These are phyloP conservation scores for Drosophila sechellia DNA, from an alignment of 1,140 invertebrate genomes.

Conservation along the genomic window DNA sequence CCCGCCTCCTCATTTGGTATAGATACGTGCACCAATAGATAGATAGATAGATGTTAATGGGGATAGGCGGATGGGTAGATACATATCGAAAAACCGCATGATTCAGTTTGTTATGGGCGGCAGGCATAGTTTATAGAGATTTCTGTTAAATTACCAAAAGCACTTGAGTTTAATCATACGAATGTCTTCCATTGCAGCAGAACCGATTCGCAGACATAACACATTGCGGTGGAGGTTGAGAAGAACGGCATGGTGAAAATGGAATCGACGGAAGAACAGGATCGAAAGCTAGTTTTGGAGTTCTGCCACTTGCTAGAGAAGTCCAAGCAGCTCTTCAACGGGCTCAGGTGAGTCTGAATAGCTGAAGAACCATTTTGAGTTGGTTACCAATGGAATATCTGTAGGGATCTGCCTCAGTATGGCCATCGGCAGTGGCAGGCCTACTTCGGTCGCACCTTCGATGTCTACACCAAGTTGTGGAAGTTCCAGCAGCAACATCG, in stretches of 20 bases:
- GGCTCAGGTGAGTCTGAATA: slow-evolving; percentile 89
- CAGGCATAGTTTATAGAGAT: slow-evolving; percentile 12
- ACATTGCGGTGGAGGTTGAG: slow-evolving; percentile 76
- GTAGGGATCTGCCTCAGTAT: slow-evolving; percentile 97
- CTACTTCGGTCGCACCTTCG: slow-evolving; percentile 98
- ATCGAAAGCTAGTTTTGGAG: slow-evolving; percentile 97
- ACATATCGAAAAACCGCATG: slow-evolving; percentile 23
- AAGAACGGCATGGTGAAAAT: slow-evolving; percentile 86
- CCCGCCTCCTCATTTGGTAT: not conserved
- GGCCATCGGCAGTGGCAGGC: slow-evolving; percentile 99
- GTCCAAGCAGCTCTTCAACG: slow-evolving; percentile 98
- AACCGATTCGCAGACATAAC: slow-evolving; percentile 73
- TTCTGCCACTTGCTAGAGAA: slow-evolving; percentile 98
- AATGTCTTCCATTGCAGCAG: slow-evolving; percentile 42
- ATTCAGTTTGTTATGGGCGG: slow-evolving; percentile 47
- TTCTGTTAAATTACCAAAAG: not conserved
- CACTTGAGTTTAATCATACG: slow-evolving; percentile 6
- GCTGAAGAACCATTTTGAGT: not conserved
- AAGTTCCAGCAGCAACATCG: slow-evolving; percentile 99
- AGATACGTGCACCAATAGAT: slow-evolving; percentile 38
- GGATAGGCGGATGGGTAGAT: slow-evolving; percentile 19
- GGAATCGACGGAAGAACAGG: slow-evolving; percentile 93
- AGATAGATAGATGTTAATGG: slow-evolving; percentile 1
- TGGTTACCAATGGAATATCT: not conserved
- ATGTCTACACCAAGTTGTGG: slow-evolving; percentile 99